phyloP scores from a whole-genome alignment of 2,888 invertebrate genomes.

The Omphaloscelis lunosa region DNA sequence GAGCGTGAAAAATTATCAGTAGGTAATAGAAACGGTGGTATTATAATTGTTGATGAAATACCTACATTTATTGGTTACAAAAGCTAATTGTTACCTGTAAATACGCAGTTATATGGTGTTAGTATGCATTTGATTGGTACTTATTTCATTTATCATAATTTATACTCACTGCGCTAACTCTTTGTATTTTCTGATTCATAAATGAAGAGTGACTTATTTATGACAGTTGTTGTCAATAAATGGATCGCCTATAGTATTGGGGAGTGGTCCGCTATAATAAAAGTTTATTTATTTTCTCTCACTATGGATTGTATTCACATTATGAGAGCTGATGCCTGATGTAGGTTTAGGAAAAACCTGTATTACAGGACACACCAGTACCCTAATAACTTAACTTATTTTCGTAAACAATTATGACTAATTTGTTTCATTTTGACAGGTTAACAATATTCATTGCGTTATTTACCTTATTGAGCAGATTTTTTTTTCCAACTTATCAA shows the following conservation, averaged over 20 bases:
- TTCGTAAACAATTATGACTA: too few relatives aligned
- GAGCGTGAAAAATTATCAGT: constrained; percentile 1
- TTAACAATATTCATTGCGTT: too few relatives aligned
- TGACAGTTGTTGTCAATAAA: constrained; percentile 21
- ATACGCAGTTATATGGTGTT: not conserved
- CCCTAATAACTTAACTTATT: too few relatives aligned
- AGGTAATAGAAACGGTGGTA: not conserved
- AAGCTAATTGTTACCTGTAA: constrained; percentile 16
- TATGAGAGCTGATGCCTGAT: not conserved
- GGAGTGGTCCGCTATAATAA: not conserved
- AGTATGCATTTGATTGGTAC: constrained; percentile 23
- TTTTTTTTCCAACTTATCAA: too few relatives aligned
- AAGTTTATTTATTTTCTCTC: not conserved
- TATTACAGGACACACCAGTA: too few relatives aligned
- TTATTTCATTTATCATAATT: constrained; percentile 34
- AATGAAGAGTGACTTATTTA: constrained; percentile 23
- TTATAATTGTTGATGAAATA: not conserved
- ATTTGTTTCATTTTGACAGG: too few relatives aligned
- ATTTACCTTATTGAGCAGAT: too few relatives aligned
- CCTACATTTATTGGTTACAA: not conserved
- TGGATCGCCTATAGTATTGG: constrained; percentile 20
- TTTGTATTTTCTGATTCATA: constrained; percentile 37
- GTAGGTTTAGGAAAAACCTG: not conserved
- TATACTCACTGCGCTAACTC: constrained; percentile 24
- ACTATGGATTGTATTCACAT: not conserved